Base-by-base conservation (phyloP, 2,888 invertebrate species). In the Graphium colonna region DNA sequence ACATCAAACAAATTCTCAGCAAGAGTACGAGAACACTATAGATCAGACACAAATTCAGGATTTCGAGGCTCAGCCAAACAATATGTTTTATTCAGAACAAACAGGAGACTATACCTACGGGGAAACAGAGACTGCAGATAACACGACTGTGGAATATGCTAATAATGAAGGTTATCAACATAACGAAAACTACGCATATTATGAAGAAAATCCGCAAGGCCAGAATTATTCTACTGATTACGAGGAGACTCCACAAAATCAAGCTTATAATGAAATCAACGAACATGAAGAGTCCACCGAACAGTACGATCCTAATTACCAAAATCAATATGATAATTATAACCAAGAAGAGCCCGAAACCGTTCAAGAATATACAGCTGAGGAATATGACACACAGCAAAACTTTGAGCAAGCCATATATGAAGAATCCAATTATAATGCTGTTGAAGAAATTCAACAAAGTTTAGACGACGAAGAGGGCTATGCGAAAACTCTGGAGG, bases 71-170 rank as follows among this genome's bases (percentile, higher is more conserved):
- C 82, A 83, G 60, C 79, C 82, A 60, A 69, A 57, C 3, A 71
- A 79, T 60, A 75, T 79, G 75, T 80, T 78, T 57, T 78, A 82
- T 65, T 60, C 75, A n/a, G 79, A 84, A 54, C 63, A 73, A 55
- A 33, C 58, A 17, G 58, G 60, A 28, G 61, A 67, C 43, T 67
- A 71, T 49, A 59, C 58, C 13, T 73, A 75, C 56, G 63, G 71
- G 48, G 61, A 70, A 58, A 44, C 26, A 33, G 43, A 17, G 7
- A 16, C 36, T 18, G 13, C 10, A 13, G 28, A 33, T 12, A 26
- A 10, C 8, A 15, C 10, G 18, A 13, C 17, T 31, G 18, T 3
- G 9, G 48, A 39, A 10, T 48, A 53, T 16, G 7, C 17, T 28
- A 48, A 31, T 44, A 44, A 44, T 16, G 45, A 33, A 10, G 42